Percentiles rank a stretch among this genome's conserved stretches.
phyloP scores from a whole-genome alignment of 2,888 invertebrate genomes.

The Theretra japonica region DNA sequence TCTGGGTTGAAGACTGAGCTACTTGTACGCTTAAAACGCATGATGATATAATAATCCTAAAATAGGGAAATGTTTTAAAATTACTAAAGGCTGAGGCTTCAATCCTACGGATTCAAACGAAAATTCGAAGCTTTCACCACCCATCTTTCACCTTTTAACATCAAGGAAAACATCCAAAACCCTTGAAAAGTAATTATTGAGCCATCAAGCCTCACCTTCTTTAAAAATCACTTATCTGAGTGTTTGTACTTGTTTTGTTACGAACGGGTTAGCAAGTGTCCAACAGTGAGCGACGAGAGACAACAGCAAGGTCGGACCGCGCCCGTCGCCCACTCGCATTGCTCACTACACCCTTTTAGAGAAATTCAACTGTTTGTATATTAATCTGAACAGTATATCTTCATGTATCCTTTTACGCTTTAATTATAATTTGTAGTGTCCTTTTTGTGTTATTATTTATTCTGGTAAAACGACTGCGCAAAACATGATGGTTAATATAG shows the following conservation, averaged over 20 bases:
- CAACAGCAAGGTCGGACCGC: conserved; percentile 11
- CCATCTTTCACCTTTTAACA: too few species aligned
- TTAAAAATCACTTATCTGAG: neutral
- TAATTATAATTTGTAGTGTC: too few species aligned
- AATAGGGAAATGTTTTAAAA: too few species aligned
- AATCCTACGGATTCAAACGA: too few species aligned
- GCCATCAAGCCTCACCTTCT: neutral
- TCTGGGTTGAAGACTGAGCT: too few species aligned
- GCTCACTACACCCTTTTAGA: neutral
- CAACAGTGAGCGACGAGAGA: neutral
- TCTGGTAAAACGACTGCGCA: too few species aligned
- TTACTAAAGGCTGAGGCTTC: too few species aligned
- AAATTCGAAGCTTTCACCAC: too few species aligned
- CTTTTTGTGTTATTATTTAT: too few species aligned
- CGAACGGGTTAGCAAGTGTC: neutral
- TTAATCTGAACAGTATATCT: neutral
- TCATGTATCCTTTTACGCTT: neutral
- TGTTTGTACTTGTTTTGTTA: neutral
- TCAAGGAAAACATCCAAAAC: neutral
- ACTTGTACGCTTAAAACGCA: too few species aligned
- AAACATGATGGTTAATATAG: too few species aligned
- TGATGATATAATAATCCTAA: too few species aligned
- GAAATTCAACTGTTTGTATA: neutral
- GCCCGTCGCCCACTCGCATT: conserved; percentile 1
- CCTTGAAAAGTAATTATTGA: neutral